Base-by-base conservation (phyloP, 1,140 invertebrate genomes). In the Stenopsyche tienmushanensis region DNA sequence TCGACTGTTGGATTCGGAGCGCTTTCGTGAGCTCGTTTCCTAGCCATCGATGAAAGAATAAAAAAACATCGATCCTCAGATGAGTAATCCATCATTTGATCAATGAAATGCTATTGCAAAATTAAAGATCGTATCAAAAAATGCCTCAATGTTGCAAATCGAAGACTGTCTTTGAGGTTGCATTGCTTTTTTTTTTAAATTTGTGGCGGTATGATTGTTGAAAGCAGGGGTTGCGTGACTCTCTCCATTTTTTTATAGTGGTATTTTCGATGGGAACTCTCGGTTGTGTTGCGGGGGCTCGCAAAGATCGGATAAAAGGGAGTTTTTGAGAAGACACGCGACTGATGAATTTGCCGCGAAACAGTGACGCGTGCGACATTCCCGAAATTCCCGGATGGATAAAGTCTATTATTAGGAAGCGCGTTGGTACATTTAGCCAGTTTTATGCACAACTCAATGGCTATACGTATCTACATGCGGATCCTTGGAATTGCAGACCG, bases 321-420 rank as follows among this genome's bases (percentile, higher is more conserved):
- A n/a, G n/a, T n/a, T 20, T 47, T 9, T 18, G 44, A 47, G 17
- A 47, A 8, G 44, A 34, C 29, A 34, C 44, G 5, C 10, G 44
- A 47, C 18, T 15, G 7, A 25, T 25, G 15, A 2, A 26, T 54
- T 24, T 5, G 52, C 52, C 52, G 52, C 21, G 41, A 47, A 15
- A n/a, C 44, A n/a, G 57, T 60, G 57, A 60, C 57, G 57, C 24
- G 18, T 60, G 57, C 42, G 57, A 60, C 57, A 60, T 60, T 60
- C 57, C 25, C 42, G 20, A 47, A 60, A 47, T 60, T 60, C 57
- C 18, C 42, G 54, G 50, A 42, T 57, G 54, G 25, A 60, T 18
- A 24, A 20, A 41, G 7, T 23, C 57, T 60, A 60, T 60, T 60
- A 60, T 60, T 60, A 47, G 57, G 42, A 60, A 26, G n/a, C 25